Evolutionary conservation across 1,140 invertebrate genomes (phyloP).

Genomic region (Papilio machaon): DNA sequence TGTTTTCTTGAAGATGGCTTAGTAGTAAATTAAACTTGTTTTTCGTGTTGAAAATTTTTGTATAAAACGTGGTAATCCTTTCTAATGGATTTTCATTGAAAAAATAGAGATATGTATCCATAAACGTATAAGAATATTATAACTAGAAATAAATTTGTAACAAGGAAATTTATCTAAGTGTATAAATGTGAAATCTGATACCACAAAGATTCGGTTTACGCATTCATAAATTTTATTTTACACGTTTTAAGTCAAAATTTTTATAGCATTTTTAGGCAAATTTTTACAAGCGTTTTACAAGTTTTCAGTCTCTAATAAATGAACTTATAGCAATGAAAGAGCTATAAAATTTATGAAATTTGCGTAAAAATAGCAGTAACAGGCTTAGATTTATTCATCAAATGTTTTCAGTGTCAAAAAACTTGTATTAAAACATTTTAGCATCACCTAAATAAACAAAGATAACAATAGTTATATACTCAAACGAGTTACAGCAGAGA

Average conservation of each 20-base stretch:
- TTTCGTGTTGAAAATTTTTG: no score
- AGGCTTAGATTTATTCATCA: no score
- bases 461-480: not conserved
- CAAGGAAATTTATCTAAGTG: not conserved
- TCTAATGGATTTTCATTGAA: no score
- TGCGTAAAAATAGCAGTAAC: not conserved
- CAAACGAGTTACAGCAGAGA: no score
- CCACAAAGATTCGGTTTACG: not conserved
- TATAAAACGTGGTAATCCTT: no score
- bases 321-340: conserved; percentile 8
- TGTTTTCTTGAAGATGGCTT: no score
- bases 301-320: conserved; percentile 9
- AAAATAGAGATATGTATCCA: no score
- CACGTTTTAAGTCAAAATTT: conserved; percentile 1
- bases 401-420: no score
- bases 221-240: not conserved
- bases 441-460: no score
- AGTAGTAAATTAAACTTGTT: no score
- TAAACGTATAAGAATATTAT: not conserved
- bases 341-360: conserved; percentile 9
- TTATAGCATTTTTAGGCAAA: conserved; percentile 7
- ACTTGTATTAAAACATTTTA: no score
- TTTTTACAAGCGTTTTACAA: conserved; percentile 23
- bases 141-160: not conserved
- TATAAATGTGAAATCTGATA: not conserved